A percentile compares a stretch with the other conserved stretches of the same genome.
phyloP scores from a whole-genome alignment of 2,113 vertebrate genomes.

The Hyaena hyaena region DNA sequence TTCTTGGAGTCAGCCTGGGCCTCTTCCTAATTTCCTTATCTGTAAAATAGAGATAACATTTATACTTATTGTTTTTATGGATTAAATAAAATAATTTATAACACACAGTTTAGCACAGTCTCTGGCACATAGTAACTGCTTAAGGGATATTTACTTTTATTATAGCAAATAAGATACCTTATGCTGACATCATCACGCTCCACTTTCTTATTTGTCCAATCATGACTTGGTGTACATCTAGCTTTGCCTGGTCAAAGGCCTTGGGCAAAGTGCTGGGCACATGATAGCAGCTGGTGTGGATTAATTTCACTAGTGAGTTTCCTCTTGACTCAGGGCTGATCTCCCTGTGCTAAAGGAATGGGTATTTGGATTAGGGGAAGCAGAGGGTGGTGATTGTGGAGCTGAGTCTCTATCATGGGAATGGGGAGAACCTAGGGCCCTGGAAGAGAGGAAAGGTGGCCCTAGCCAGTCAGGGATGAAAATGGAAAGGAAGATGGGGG shows the following conservation, averaged over 20 bases:
- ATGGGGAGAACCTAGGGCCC: not conserved
- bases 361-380: no score
- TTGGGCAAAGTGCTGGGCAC: not conserved
- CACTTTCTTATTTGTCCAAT: not conserved
- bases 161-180: not conserved
- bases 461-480: not conserved
- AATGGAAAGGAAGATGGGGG: not conserved
- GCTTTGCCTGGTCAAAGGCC: not conserved
- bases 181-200: rapidly evolving
- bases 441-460: not conserved
- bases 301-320: not conserved
- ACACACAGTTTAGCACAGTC: not conserved
- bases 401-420: not conserved
- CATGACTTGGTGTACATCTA: not conserved
- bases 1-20: not conserved
- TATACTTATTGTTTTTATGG: not conserved
- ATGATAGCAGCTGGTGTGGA: not conserved
- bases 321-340: not conserved
- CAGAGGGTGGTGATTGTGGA: not conserved
- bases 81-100: not conserved
- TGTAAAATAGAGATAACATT: not conserved
- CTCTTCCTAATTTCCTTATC: not conserved
- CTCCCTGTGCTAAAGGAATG: not conserved
- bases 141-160: not conserved
- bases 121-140: not conserved